phyloP scores from a whole-genome alignment of 1,140 invertebrate species.

The Lepeophtheirus salmonis region DNA sequence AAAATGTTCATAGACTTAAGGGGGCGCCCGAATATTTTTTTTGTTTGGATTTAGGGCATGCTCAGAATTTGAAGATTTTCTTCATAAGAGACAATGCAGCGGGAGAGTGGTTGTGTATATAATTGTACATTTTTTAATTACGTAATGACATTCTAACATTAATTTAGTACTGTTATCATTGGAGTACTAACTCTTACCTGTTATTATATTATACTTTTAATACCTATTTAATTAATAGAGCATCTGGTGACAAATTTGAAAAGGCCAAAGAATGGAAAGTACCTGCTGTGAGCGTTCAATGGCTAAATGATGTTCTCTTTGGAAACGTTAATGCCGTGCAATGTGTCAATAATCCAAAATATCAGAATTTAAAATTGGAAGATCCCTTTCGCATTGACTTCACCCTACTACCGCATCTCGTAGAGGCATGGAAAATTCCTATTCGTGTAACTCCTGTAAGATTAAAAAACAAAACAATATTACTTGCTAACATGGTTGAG shows the following conservation, averaged over 20 bases:
- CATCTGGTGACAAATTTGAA: constrained; percentile 64
- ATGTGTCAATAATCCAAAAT: constrained; percentile 59
- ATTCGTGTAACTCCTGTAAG: constrained; percentile 19
- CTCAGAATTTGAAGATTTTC: no score
- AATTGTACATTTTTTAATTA: no score
- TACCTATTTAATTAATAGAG: constrained; percentile 31
- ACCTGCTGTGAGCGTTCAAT: constrained; percentile 72
- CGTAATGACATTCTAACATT: no score
- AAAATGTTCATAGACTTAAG: no score
- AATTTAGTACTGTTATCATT: background rate
- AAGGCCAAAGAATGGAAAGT: constrained; percentile 68
- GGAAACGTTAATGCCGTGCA: constrained; percentile 62
- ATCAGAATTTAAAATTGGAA: constrained; percentile 59
- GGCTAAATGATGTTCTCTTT: constrained; percentile 79
- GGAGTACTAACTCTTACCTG: background rate
- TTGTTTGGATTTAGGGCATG: no score
- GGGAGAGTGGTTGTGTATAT: no score
- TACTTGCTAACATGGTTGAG: no score
- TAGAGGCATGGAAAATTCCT: constrained; percentile 19
- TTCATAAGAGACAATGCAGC: no score
- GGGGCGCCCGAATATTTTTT: no score
- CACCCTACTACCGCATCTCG: constrained; percentile 56
- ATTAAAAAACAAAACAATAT: no score
- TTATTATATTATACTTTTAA: constrained; percentile 8
- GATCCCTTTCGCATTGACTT: constrained; percentile 71